Conservation (phyloP, 2,797 vertebrate species). For the Margarornis squamiger region DNA sequence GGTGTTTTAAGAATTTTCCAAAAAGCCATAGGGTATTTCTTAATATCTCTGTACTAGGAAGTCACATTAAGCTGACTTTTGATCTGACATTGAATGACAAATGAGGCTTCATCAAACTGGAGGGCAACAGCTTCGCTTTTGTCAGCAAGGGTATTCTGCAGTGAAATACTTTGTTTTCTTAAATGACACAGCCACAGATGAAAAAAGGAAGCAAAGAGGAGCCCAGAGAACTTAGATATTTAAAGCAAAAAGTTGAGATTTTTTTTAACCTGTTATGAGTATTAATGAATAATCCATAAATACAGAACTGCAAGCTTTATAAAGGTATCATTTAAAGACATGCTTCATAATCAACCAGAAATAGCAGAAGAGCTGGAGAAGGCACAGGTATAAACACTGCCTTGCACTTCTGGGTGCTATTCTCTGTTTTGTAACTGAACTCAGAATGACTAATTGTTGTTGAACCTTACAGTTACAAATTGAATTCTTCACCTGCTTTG, state of each 20-base stretch:
- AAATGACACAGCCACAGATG: background rate
- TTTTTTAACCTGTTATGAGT: background rate
- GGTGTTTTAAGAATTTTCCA: background rate
- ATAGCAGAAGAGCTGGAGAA: background rate
- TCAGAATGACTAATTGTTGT: background rate
- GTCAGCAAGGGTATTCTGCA: background rate
- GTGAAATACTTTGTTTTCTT: background rate
- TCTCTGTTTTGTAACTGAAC: slow-evolving; percentile 2
- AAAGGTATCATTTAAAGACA: background rate
- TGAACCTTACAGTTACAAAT: background rate
- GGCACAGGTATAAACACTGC: background rate
- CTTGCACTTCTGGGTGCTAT: background rate
- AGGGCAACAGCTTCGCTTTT: background rate
- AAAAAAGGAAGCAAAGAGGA: background rate
- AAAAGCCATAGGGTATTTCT: background rate
- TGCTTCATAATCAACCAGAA: background rate
- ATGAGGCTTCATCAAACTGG: background rate
- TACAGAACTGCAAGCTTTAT: background rate
- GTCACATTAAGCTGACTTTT: background rate
- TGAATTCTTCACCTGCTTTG: background rate
- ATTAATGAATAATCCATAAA: background rate
- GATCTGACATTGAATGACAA: background rate
- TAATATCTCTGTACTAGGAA: background rate
- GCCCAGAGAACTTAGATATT: background rate
- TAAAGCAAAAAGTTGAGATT: background rate